Evolutionary conservation across 2,888 invertebrate species (phyloP).

Genomic region (Nymphalis polychloros): DNA sequence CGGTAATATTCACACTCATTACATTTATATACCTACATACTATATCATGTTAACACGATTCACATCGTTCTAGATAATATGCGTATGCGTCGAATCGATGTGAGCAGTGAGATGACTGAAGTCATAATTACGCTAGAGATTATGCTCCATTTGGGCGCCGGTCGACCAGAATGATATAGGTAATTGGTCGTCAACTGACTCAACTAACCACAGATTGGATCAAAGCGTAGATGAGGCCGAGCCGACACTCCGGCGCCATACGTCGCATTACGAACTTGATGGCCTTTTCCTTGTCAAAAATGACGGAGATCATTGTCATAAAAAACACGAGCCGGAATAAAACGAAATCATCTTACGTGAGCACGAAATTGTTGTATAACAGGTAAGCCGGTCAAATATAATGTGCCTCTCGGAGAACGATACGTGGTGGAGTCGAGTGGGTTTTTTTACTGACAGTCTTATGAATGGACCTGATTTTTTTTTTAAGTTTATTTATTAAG

Average conservation of each 20-base stretch:
- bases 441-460: constrained; percentile 2
- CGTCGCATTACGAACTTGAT: constrained; percentile 77
- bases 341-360: constrained; percentile 73
- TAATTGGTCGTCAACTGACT: constrained; percentile 78
- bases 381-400: constrained; percentile 33
- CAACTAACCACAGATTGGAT: constrained; percentile 68
- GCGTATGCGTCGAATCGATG: constrained; percentile 8
- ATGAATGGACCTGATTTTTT: neutral
- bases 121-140: constrained; percentile 80
- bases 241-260: constrained; percentile 74
- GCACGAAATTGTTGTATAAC: constrained; percentile 71
- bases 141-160: constrained; percentile 76
- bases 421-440: neutral
- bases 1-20: no score
- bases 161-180: constrained; percentile 76
- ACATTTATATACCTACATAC: no score
- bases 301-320: constrained; percentile 79
- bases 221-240: constrained; percentile 68
- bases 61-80: neutral
- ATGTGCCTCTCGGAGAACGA: constrained; percentile 17
- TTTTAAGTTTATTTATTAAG: constrained; percentile 1
- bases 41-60: neutral
- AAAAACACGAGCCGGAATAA: constrained; percentile 70
- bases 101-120: constrained; percentile 52
- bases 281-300: constrained; percentile 82